A percentile compares a stretch with the other conserved stretches of the same genome.
These are phyloP conservation scores for Parotocinclus haroldoi DNA, from an alignment of 2,797 vertebrate genomes.

Conservation along the genomic window DNA sequence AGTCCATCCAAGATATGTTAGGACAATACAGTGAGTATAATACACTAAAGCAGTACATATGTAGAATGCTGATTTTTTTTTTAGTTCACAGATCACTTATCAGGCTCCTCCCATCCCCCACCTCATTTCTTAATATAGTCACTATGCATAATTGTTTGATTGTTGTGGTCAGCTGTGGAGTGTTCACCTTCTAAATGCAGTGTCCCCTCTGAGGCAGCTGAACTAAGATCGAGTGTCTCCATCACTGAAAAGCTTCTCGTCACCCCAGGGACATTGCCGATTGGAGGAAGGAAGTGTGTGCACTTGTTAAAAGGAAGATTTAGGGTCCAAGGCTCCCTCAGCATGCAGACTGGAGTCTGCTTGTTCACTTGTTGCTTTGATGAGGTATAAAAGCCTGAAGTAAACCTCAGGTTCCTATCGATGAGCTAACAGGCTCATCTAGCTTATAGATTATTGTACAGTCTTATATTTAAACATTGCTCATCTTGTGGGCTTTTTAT, in stretches of 20 bases:
- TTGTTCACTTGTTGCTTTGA: slow-evolving; percentile 90
- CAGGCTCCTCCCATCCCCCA: background rate
- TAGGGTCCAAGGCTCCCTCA: slow-evolving; percentile 66
- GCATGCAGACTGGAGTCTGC: slow-evolving; percentile 65
- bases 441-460: slow-evolving; percentile 62
- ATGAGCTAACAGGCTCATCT: slow-evolving; percentile 70
- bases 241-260: slow-evolving; percentile 50
- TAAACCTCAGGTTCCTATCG: slow-evolving; percentile 69
- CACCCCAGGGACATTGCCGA: slow-evolving; percentile 55
- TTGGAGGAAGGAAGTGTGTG: slow-evolving; percentile 73
- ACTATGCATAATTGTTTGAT: background rate
- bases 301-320: slow-evolving; percentile 78
- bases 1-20: too few species aligned
- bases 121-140: background rate
- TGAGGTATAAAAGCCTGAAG: slow-evolving; percentile 82
- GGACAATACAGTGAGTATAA: too few species aligned
- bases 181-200: background rate
- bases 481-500: background rate
- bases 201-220: slow-evolving; percentile 16
- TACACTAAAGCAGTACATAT: background rate
- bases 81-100: slow-evolving; percentile 30
- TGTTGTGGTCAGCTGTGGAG: slow-evolving; percentile 4
- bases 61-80: slow-evolving; percentile 8
- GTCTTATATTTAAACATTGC: slow-evolving; percentile 13
- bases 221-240: slow-evolving; percentile 23